Percentiles rank a stretch among this genome's conserved stretches.
Evolutionary conservation across 2,797 vertebrate species (phyloP).

Genomic region (Jordanella pulchra): DNA sequence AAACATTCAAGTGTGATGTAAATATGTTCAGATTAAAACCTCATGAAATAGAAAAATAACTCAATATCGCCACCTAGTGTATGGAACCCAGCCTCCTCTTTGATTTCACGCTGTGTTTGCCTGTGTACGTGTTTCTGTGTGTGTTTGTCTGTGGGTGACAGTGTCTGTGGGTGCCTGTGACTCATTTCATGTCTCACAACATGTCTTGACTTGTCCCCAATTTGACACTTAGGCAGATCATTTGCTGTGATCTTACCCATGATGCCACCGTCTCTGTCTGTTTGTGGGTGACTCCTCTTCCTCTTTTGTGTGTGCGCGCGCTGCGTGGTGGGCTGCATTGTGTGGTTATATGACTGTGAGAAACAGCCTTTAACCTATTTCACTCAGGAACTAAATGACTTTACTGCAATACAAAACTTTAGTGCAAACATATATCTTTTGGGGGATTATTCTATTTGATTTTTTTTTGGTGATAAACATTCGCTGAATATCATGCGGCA

Average conservation of each 20-base stretch:
- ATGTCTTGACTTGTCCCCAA: conserved; percentile 67
- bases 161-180: conserved; percentile 25
- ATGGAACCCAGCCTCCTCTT: conserved; percentile 3
- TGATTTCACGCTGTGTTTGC: not conserved
- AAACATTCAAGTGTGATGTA: too few species aligned
- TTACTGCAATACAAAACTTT: not conserved
- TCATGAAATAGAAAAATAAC: not conserved
- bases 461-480: not conserved
- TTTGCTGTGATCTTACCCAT: conserved; percentile 67
- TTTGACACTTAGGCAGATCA: conserved; percentile 71
- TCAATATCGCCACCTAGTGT: conserved; percentile 43
- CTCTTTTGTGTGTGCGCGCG: conserved; percentile 29
- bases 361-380: conserved; percentile 51
- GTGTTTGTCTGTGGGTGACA: conserved; percentile 26
- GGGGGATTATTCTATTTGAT: not conserved
- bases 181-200: conserved; percentile 60
- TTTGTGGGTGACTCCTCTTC: conserved; percentile 26
- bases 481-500: not conserved
- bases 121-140: not conserved
- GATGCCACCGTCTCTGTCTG: conserved; percentile 28
- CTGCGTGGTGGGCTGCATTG: conserved; percentile 20
- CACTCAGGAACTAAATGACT: not conserved
- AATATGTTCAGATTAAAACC: not conserved
- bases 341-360: conserved; percentile 47
- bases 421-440: not conserved